Base-by-base conservation (phyloP, 2,888 invertebrate genomes). In the Synanthedon myopaeformis region DNA sequence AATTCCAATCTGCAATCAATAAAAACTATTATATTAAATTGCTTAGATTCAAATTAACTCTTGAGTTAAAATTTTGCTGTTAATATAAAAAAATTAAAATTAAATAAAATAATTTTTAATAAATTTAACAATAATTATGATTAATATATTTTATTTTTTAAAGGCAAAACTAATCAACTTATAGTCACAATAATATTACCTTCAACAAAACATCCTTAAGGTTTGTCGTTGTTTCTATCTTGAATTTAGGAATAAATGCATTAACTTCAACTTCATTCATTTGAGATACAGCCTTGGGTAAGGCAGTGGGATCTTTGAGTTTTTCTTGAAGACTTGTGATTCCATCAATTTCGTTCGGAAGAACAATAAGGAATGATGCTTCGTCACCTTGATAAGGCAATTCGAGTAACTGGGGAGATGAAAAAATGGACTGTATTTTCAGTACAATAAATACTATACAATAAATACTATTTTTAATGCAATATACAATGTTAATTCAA, bases 201-300 rank as follows among this genome's bases (percentile, higher is more conserved):
- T 91, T 83, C 51, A 70, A 51, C 4, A 95, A 81, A 23, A 90
- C 74, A 0, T 88, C 74, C 55, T 89, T 89, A 13, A 96, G 82
- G 54, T 93, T 70, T 4, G 92, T 89, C n/a, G 88, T 89, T 13
- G 90, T 90, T 76, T 96, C 94, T 52, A 95, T 90, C 72, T 92
- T 93, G 72, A 96, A 96, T 69, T 91, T 94, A 0, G 96, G 96
- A 52, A 96, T 70, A 41, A 80, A 84, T 0, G 96, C 86, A 1
- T 88, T 71, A 2, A 95, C 91, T 65, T 91, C 89, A 1, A 70
- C 65, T 0, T 56, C 10, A 0, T 56, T 57, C 88, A 91, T 79
- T 3, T 72, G 64, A 0, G 73, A 48, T 0, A 60, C 61, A n/a
- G 92, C 79, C 0, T 83, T 79, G 1, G 74, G 66, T 4, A 89